A percentile compares a stretch with the other conserved stretches of the same genome.
Evolutionary conservation across 1,140 invertebrate genomes (phyloP).

Genomic region (Drosophila virilis): DNA sequence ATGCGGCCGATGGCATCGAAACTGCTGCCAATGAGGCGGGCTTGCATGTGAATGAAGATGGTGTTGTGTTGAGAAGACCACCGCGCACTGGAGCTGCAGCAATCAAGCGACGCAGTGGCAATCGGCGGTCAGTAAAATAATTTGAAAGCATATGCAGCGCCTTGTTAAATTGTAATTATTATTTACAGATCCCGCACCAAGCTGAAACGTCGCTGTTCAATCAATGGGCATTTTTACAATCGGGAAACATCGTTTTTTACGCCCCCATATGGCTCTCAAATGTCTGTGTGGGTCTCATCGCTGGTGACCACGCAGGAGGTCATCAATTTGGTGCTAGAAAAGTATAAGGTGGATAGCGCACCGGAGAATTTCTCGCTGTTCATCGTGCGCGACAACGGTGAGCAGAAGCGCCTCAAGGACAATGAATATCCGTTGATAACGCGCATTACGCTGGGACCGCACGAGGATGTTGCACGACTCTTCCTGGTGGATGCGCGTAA

Average conservation of each 20-base stretch:
- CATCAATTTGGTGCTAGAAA: slow-evolving; percentile 93
- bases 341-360: slow-evolving; percentile 93
- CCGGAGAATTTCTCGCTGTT: slow-evolving; percentile 92
- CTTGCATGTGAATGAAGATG: slow-evolving; percentile 78
- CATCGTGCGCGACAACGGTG: slow-evolving; percentile 93
- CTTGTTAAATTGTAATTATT: background rate
- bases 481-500: slow-evolving; percentile 91
- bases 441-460: slow-evolving; percentile 91
- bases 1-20: slow-evolving; percentile 13
- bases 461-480: slow-evolving; percentile 92
- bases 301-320: slow-evolving; percentile 92
- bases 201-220: slow-evolving; percentile 91
- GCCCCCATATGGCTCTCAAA: slow-evolving; percentile 92
- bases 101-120: slow-evolving; percentile 89
- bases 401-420: slow-evolving; percentile 90
- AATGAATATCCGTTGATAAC: slow-evolving; percentile 92
- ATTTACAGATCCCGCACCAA: slow-evolving; percentile 87
- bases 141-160: too few relatives aligned
- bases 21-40: slow-evolving; percentile 78
- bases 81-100: slow-evolving; percentile 88
- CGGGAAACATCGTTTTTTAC: slow-evolving; percentile 95
- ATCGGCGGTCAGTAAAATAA: slow-evolving; percentile 84
- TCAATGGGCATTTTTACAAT: slow-evolving; percentile 95
- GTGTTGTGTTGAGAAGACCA: slow-evolving; percentile 81
- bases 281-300: slow-evolving; percentile 94